These are phyloP conservation scores for Petroica traversi DNA, from an alignment of 2,113 vertebrate species.

Conservation along the genomic window DNA sequence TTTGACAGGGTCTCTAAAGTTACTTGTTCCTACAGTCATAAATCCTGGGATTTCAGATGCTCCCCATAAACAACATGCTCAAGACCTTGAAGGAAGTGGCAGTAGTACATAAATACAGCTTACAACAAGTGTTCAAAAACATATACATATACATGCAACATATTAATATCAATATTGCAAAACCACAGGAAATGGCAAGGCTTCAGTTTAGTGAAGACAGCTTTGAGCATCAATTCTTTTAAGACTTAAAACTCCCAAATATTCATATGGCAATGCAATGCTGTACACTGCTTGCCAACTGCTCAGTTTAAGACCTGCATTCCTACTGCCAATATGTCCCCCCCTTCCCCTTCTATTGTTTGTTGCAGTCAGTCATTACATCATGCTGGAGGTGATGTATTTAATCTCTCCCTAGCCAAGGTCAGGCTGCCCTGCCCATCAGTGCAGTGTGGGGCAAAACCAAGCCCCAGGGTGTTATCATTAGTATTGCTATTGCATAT, in stretches of 20 bases:
- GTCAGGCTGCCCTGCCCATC: neutral
- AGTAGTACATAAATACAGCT: slow-evolving; percentile 9
- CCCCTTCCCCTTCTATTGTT: neutral
- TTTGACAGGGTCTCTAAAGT: neutral
- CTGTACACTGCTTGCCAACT: fast-evolving
- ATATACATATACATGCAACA: neutral
- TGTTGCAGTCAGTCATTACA: neutral
- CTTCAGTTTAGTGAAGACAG: neutral
- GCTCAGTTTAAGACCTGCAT: neutral
- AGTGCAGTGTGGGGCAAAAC: neutral
- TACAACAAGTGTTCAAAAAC: neutral
- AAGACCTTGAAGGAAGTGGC: neutral
- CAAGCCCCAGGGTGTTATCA: neutral
- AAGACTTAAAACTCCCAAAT: neutral
- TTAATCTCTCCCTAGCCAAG: neutral
- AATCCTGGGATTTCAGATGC: neutral
- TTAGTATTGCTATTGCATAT: neutral
- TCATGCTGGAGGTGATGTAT: neutral
- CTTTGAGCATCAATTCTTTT: neutral
- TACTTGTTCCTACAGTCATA: neutral
- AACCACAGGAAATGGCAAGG: neutral
- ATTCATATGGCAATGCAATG: neutral
- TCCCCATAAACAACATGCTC: neutral
- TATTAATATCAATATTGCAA: neutral
- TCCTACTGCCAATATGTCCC: neutral